A percentile compares a stretch with the other conserved stretches of the same genome.
phyloP scores from a whole-genome alignment of 2,888 invertebrate genomes.

The Entomobrya multifasciata region DNA sequence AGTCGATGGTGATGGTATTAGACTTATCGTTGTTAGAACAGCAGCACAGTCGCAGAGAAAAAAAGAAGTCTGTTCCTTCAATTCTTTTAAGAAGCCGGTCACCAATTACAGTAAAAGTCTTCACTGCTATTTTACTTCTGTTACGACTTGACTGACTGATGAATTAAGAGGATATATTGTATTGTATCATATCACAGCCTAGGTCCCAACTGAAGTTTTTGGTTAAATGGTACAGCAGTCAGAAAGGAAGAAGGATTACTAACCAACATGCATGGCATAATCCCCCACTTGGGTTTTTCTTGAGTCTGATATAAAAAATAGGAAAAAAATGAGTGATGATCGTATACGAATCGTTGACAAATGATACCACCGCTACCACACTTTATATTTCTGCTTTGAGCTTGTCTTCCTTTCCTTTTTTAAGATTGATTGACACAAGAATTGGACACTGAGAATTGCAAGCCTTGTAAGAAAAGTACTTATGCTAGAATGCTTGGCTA shows the following conservation, averaged over 20 bases:
- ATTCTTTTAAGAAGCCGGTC: conserved; percentile 53
- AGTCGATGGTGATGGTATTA: background rate
- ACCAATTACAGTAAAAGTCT: conserved; percentile 66
- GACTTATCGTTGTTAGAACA: background rate
- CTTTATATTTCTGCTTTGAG: conserved; percentile 2
- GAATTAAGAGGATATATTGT: conserved; percentile 53
- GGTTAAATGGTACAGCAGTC: background rate
- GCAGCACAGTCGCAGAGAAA: background rate
- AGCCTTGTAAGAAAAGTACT: background rate
- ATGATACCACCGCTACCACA: conserved; percentile 49
- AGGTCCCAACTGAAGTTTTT: conserved; percentile 10
- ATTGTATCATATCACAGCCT: conserved; percentile 25
- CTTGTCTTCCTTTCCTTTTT: conserved; percentile 18
- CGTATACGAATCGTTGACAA: conserved; percentile 61
- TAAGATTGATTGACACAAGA: conserved; percentile 69
- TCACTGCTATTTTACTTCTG: background rate
- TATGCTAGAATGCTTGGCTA: background rate
- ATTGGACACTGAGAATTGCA: conserved; percentile 57
- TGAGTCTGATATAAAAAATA: background rate
- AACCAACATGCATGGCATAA: background rate
- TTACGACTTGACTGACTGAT: conserved; percentile 37
- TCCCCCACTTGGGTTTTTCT: conserved; percentile 6
- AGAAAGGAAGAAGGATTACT: background rate
- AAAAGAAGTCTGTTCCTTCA: background rate
- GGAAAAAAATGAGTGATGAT: conserved; percentile 68